Evolutionary conservation across 2,797 vertebrate genomes (phyloP).

Genomic region (Microtus agrestis): DNA sequence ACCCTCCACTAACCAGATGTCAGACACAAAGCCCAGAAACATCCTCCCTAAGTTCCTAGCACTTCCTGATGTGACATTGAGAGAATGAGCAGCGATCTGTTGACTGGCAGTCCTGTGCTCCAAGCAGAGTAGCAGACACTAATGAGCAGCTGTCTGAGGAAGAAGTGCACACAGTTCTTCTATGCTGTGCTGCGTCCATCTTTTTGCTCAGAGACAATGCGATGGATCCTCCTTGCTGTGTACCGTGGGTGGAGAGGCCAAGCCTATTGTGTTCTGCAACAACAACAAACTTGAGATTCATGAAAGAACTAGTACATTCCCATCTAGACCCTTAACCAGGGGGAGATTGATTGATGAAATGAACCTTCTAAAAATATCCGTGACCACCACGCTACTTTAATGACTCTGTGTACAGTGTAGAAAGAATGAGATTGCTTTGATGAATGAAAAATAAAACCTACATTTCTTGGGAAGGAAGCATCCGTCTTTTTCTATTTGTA

Average conservation of each 20-base stretch:
- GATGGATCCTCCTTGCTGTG: not conserved
- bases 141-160: not conserved
- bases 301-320: conserved; percentile 71
- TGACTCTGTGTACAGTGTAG: conserved; percentile 85
- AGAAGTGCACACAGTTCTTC: not conserved
- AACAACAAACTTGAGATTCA: conserved; percentile 60
- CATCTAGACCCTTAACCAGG: conserved; percentile 71
- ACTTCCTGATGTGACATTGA: not conserved
- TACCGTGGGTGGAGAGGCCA: not conserved
- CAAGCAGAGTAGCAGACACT: not conserved
- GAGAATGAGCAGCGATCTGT: not conserved
- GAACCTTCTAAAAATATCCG: conserved; percentile 77
- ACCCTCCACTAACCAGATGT: not conserved
- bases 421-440: conserved; percentile 85
- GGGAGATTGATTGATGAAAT: conserved; percentile 78
- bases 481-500: conserved; percentile 89
- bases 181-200: not conserved
- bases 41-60: not conserved
- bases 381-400: conserved; percentile 71
- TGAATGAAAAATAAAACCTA: conserved; percentile 88
- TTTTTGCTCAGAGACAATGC: not conserved
- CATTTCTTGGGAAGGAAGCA: conserved; percentile 87
- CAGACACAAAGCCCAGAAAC: not conserved
- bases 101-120: not conserved
- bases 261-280: not conserved